A percentile compares a stretch with the other conserved stretches of the same genome.
Conservation (phyloP, 1,140 invertebrate species). For the Manduca sexta region DNA sequence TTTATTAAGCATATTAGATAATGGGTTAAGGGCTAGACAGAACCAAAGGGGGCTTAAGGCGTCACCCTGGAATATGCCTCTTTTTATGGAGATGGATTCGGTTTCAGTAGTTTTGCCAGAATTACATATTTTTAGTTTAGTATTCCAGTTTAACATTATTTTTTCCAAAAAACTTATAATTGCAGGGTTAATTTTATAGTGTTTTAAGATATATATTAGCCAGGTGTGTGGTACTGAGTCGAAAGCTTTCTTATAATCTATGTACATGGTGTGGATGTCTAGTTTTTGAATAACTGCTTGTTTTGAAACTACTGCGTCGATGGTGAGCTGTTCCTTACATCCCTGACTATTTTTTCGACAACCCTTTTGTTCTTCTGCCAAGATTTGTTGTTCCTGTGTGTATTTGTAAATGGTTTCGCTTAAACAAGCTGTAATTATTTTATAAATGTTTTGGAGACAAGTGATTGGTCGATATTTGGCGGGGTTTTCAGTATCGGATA, state of each 20-base stretch:
- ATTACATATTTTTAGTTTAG: no score
- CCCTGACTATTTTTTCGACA: conserved; percentile 9
- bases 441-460: conserved; percentile 14
- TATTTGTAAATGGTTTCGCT: not conserved
- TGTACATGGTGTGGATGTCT: conserved; percentile 12
- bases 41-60: not conserved
- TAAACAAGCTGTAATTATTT: conserved; percentile 14
- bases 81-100: conserved; percentile 4
- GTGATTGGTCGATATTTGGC: conserved; percentile 15
- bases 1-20: conserved; percentile 7
- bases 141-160: no score
- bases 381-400: not conserved
- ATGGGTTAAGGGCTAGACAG: conserved; percentile 1
- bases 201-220: conserved; percentile 5
- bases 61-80: conserved; percentile 11
- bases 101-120: no score
- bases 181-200: no score
- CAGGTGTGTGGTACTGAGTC: conserved; percentile 20
- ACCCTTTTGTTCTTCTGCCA: conserved; percentile 15
- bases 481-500: no score
- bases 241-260: conserved; percentile 19
- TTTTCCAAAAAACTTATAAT: no score
- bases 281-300: conserved; percentile 7
- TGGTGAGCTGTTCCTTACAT: conserved; percentile 12
- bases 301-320: conserved; percentile 8